phyloP scores from a whole-genome alignment of 2,797 vertebrate genomes.

The Eidolon dupreanum region DNA sequence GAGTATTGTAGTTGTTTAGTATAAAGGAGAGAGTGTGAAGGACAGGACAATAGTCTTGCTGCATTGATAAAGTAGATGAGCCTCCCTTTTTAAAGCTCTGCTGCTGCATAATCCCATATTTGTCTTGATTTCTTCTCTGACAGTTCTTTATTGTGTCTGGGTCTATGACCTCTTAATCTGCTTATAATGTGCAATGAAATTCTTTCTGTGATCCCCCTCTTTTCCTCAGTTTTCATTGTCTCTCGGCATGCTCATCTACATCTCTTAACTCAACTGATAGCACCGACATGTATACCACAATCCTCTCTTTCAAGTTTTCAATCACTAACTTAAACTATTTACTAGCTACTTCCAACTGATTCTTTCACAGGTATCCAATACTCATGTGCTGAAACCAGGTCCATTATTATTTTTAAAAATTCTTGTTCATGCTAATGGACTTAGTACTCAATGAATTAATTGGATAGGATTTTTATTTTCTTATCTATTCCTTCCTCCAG shows the following conservation, averaged over 20 bases:
- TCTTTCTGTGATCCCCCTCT: neutral
- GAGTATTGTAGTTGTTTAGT: neutral
- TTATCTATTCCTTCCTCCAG: neutral
- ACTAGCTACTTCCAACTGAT: neutral
- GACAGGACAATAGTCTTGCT: neutral
- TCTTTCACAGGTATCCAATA: neutral
- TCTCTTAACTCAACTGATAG: neutral
- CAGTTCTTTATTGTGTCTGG: neutral
- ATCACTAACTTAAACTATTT: neutral
- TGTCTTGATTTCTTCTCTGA: neutral
- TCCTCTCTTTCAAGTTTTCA: neutral
- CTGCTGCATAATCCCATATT: neutral
- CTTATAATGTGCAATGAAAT: neutral
- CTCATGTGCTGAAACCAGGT: neutral
- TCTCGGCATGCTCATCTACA: neutral
- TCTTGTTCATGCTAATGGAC: neutral
- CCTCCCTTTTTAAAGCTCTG: neutral
- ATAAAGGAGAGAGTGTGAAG: neutral
- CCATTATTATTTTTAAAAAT: neutral
- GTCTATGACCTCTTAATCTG: neutral
- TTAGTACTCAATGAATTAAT: conserved; percentile 24
- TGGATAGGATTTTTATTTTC: neutral
- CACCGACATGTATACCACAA: neutral
- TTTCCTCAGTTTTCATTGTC: neutral
- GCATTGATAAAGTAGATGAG: neutral